phyloP scores from a whole-genome alignment of 2,113 vertebrate genomes.

The Chascanopsetta lugubris region DNA sequence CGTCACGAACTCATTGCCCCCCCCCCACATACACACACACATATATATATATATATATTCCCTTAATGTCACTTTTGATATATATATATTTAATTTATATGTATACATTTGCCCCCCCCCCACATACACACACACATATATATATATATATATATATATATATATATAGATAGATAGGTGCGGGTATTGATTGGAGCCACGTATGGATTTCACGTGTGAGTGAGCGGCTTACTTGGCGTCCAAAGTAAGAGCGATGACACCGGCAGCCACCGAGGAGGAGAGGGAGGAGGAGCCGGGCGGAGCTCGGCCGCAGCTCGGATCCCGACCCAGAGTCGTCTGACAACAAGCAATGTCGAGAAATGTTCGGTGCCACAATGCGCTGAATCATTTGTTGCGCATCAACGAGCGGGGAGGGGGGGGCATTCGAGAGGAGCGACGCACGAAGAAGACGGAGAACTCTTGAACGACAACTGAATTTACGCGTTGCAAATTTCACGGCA shows the following conservation, averaged over 20 bases:
- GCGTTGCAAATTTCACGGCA: neutral
- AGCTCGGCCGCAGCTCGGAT: conserved; percentile 87
- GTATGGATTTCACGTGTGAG: conserved; percentile 23
- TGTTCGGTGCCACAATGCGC: neutral
- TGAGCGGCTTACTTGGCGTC: conserved; percentile 92
- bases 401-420: neutral
- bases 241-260: conserved; percentile 92
- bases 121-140: no score
- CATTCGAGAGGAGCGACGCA: neutral
- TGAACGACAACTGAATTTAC: neutral
- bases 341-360: no score
- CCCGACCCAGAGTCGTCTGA: conserved; percentile 89
- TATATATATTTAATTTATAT: no score
- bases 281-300: conserved; percentile 90
- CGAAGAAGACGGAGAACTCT: neutral
- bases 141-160: no score
- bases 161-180: neutral
- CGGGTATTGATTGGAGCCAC: conserved; percentile 14
- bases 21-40: no score
- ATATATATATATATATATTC: no score
- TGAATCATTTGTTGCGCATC: neutral
- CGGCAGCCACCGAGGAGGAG: conserved; percentile 94
- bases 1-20: conserved; percentile 4
- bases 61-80: no score
- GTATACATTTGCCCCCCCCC: no score